Evolutionary conservation across 2,888 invertebrate genomes (phyloP).

Genomic region (Priapulus caudatus): DNA sequence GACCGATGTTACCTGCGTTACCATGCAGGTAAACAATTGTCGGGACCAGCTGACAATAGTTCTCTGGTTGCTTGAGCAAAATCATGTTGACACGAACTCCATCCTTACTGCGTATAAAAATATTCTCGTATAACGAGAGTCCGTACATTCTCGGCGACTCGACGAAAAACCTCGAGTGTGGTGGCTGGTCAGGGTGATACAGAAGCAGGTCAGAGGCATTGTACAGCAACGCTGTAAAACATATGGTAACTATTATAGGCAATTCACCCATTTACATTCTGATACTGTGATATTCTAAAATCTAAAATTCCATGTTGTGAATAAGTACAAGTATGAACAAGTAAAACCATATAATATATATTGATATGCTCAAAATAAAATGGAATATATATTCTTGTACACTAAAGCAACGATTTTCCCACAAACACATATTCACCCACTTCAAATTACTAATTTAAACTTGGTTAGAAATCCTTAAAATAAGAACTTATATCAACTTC

Average conservation of each 20-base stretch:
- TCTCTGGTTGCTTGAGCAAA: constrained; percentile 36
- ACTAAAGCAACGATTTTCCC: no score
- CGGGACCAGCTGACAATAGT: constrained; percentile 44
- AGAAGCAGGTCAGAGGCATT: constrained; percentile 71
- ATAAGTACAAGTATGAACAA: constrained; percentile 6
- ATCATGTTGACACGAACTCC: constrained; percentile 36
- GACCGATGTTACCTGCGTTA: constrained; percentile 94
- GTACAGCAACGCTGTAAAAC: constrained; percentile 57
- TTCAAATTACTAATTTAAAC: no score
- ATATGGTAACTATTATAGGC: no score
- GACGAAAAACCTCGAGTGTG: constrained; percentile 74
- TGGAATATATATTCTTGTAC: no score
- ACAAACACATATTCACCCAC: no score
- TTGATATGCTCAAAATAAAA: neutral
- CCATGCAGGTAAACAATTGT: constrained; percentile 86
- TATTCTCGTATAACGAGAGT: constrained; percentile 65
- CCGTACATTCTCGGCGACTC: constrained; percentile 72
- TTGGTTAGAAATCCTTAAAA: no score
- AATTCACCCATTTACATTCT: no score
- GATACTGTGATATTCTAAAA: no score
- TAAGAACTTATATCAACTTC: no score
- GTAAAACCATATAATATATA: neutral
- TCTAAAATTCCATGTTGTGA: constrained; percentile 6
- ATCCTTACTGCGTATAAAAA: constrained; percentile 48
- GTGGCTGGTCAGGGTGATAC: constrained; percentile 78